Evolutionary conservation across 64 coral and sea anemone genomes (phyloP).

Genomic region (Astreopora myriophthalma): DNA sequence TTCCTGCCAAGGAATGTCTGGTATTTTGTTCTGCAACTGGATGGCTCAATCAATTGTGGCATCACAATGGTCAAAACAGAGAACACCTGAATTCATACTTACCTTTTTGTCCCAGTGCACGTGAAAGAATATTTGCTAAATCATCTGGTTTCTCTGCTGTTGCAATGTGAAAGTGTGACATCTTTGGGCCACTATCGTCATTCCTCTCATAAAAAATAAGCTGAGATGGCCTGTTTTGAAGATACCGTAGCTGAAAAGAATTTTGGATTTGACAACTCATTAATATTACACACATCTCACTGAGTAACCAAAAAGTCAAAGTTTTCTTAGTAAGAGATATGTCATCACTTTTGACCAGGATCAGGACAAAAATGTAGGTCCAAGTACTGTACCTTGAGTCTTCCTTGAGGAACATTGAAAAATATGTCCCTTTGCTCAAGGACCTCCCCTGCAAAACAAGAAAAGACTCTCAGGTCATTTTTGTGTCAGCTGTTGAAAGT

Average conservation of each 20-base stretch:
- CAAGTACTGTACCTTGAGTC: slow-evolving; percentile 81
- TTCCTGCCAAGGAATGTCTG: too few relatives aligned
- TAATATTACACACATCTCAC: neutral
- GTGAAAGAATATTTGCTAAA: slow-evolving; percentile 43
- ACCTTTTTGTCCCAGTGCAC: slow-evolving; percentile 85
- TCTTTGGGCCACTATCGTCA: slow-evolving; percentile 78
- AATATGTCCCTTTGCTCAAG: slow-evolving; percentile 87
- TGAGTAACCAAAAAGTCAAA: neutral
- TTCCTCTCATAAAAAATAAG: slow-evolving; percentile 87
- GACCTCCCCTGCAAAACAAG: slow-evolving; percentile 40
- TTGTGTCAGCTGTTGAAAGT: neutral
- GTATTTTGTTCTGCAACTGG: too few relatives aligned
- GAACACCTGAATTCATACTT: neutral
- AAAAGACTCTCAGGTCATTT: neutral
- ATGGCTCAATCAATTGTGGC: too few relatives aligned
- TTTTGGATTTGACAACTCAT: neutral
- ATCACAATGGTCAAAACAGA: neutral
- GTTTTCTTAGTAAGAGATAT: too few relatives aligned
- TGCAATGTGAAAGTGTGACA: slow-evolving; percentile 75
- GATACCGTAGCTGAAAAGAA: slow-evolving; percentile 51
- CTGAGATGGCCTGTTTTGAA: slow-evolving; percentile 72
- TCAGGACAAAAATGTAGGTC: neutral
- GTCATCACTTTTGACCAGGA: too few relatives aligned
- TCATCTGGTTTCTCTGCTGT: slow-evolving; percentile 70
- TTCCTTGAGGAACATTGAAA: slow-evolving; percentile 78